Conservation (phyloP, 1,140 invertebrate genomes). For the Sinella curviseta region DNA sequence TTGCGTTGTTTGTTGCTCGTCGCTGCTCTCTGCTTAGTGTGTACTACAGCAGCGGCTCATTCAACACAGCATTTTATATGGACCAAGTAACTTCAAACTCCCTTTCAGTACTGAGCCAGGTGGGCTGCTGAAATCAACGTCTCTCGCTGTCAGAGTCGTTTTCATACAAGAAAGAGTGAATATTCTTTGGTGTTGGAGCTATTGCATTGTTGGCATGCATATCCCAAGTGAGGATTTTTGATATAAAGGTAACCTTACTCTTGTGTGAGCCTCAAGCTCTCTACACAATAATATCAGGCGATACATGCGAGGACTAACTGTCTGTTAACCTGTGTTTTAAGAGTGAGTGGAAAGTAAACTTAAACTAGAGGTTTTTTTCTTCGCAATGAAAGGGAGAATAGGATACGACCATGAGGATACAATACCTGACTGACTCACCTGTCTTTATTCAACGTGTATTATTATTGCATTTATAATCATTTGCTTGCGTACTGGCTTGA, state of each 20-base stretch:
- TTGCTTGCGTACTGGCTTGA: too few relatives aligned
- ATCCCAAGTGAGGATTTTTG: too few relatives aligned
- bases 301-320: not conserved
- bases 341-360: not conserved
- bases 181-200: too few relatives aligned
- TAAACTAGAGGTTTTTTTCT: not conserved
- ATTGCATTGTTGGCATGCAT: not conserved
- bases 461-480: constrained; percentile 3
- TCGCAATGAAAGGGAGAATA: constrained; percentile 3
- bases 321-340: not conserved
- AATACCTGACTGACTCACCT: constrained; percentile 4
- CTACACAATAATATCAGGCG: not conserved
- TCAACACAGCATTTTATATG: constrained; percentile 6
- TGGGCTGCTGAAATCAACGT: constrained; percentile 18
- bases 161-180: not conserved
- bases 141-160: not conserved
- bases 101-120: constrained; percentile 23
- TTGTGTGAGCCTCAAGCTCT: too few relatives aligned
- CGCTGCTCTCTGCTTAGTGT: not conserved
- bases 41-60: not conserved
- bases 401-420: too few relatives aligned
- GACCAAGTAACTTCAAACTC: constrained; percentile 13
- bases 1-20: too few relatives aligned
- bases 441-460: not conserved
- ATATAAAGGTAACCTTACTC: too few relatives aligned